Evolutionary conservation across 92 coral and sea anemone genomes (phyloP).

Genomic region (Scolanthus callimorphus): DNA sequence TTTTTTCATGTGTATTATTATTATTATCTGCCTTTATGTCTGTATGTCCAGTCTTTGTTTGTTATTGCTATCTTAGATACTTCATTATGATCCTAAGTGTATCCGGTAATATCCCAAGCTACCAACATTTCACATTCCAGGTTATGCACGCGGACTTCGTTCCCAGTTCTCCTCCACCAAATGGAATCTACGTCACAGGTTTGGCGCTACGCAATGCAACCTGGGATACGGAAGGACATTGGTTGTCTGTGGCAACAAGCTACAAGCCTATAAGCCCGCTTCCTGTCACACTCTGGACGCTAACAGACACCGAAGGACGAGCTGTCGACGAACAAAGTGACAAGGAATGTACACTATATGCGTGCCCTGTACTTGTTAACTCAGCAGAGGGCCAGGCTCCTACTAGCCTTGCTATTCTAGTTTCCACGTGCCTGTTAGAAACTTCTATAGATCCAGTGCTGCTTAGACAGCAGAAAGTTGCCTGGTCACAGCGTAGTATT

Average conservation of each 20-base stretch:
- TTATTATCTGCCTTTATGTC: too few relatives aligned
- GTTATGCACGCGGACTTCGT: conserved; percentile 31
- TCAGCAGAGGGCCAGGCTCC: neutral
- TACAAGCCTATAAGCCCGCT: conserved; percentile 26
- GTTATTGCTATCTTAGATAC: too few relatives aligned
- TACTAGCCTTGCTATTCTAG: neutral
- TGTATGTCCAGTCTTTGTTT: too few relatives aligned
- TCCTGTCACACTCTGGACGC: conserved; percentile 57
- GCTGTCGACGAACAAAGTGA: conserved; percentile 5
- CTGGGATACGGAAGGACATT: conserved; percentile 60
- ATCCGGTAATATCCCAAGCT: neutral
- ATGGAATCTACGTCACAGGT: conserved; percentile 71
- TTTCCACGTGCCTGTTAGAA: neutral
- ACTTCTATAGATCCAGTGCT: neutral
- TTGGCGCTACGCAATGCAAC: conserved; percentile 71
- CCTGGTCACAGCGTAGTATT: too few relatives aligned
- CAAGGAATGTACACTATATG: conserved; percentile 34
- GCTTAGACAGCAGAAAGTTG: neutral
- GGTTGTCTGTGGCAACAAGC: conserved; percentile 26
- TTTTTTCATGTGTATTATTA: too few relatives aligned
- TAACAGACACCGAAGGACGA: conserved; percentile 26
- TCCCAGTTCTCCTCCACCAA: conserved; percentile 60
- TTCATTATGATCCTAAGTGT: neutral
- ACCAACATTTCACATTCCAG: conserved; percentile 23
- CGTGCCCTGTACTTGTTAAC: conserved; percentile 54